These are phyloP conservation scores for Lepidotrigona ventralis DNA, from an alignment of 1,140 invertebrate genomes.

Conservation along the genomic window DNA sequence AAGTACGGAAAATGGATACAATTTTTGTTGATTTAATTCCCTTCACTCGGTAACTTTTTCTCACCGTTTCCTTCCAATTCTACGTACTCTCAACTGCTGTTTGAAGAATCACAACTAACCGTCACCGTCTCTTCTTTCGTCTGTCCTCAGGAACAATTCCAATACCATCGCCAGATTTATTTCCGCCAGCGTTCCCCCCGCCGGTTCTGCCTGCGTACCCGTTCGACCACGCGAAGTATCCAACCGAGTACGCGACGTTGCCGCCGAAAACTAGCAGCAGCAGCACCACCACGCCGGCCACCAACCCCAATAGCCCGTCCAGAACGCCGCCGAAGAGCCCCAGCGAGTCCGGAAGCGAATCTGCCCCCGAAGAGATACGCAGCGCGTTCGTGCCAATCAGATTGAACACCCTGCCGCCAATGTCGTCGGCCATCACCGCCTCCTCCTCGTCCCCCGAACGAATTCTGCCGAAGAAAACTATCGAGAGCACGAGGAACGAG, in stretches of 20 bases:
- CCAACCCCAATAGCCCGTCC: constrained; percentile 61
- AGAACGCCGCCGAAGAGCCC: constrained; percentile 73
- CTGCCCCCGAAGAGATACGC: constrained; percentile 84
- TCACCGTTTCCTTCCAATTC: neutral
- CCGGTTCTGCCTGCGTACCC: constrained; percentile 70
- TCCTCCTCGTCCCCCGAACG: constrained; percentile 82
- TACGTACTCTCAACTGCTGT: no score
- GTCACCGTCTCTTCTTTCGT: neutral
- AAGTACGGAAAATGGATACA: no score
- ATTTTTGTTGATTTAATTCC: constrained; percentile 9
- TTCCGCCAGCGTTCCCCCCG: constrained; percentile 69
- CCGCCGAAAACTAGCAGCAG: constrained; percentile 18
- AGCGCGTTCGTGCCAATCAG: constrained; percentile 85
- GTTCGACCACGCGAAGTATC: constrained; percentile 71
- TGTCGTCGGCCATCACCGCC: constrained; percentile 73
- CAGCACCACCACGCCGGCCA: constrained; percentile 36
- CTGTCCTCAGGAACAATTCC: constrained; percentile 71
- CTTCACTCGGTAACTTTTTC: constrained; percentile 19
- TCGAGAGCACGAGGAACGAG: constrained; percentile 77
- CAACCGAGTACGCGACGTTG: constrained; percentile 62
- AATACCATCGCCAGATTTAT: constrained; percentile 71
- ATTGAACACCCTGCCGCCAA: constrained; percentile 69
- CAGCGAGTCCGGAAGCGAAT: constrained; percentile 78
- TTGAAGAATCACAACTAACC: neutral
- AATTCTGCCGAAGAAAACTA: constrained; percentile 63